Evolutionary conservation across 2,113 vertebrate species (phyloP), one percentile per base, ranked within the genome.

Genomic region (Setophaga petechia): DNA sequence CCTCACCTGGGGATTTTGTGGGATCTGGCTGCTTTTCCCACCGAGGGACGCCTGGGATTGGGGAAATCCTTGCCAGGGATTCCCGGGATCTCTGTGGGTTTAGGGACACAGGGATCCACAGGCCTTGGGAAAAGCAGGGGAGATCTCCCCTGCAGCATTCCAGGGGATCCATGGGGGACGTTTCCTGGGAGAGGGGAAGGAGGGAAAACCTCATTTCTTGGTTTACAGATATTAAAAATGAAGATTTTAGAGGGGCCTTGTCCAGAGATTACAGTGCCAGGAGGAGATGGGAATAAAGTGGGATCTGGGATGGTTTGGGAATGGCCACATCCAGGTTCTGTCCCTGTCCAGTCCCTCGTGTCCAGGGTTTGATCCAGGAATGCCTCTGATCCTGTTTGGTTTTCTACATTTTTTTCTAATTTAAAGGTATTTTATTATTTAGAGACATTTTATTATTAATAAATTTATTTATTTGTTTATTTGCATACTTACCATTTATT

Each of bases 361-460:
- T 7, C 20, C 1, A 0, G 33, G 43, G 17, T 6, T 11, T 1
- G 1, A 37, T 23, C 47, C 61, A 55, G 28, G 43, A 33, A 24
- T 67, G 18, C 6, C 11, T 28, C 62, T 17, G 67, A 51, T 37
- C 28, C 15, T 6, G 3, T 66, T 66, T 65, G 17, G 8, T 44
- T 58, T 28, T 23, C 35, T 4, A 12, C 6, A 23, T 7, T 11
- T 44, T 44, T 44, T 30, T 8, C 8, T 13, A 22, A 27, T 43
- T 78, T 22, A 33, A 10, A 14, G 7, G 8, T 4, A 27, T 65
- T 63, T 31, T 2, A 19, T 20, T 51, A 39, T 15, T 39, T 11
- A 33, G 13, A 14, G 5, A 11, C 4, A 28, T 43, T 63, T 31
- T 2, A 9, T 31, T 39, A 49, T 15, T 31, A 9, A 39, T 39